These are phyloP conservation scores for Caenorhabditis macrosperma DNA, from an alignment of 2,888 invertebrate species.

Conservation along the genomic window DNA sequence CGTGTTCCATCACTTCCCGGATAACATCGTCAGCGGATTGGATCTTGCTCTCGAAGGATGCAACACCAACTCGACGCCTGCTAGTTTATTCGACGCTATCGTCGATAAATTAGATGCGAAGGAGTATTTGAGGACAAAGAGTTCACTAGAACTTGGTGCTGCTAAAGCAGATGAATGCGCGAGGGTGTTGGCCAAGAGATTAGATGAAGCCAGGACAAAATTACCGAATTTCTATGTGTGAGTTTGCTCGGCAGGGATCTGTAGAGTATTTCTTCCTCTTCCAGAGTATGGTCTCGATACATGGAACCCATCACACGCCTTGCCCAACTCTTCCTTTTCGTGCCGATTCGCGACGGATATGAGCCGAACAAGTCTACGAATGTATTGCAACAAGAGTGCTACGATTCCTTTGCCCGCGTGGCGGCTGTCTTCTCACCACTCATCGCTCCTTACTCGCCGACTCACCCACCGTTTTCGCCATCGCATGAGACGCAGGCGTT, in stretches of 20 bases:
- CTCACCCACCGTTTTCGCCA: slow-evolving; percentile 75
- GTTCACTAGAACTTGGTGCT: slow-evolving; percentile 39
- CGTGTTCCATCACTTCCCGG: slow-evolving; percentile 77
- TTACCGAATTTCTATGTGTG: slow-evolving; percentile 55
- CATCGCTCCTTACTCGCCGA: slow-evolving; percentile 70
- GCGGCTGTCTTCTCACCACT: slow-evolving; percentile 71
- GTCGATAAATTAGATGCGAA: slow-evolving; percentile 62
- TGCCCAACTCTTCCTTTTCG: slow-evolving; percentile 62
- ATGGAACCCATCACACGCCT: slow-evolving; percentile 57
- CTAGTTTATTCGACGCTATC: slow-evolving; percentile 64
- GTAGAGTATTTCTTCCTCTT: background rate
- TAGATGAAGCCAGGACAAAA: slow-evolving; percentile 61
- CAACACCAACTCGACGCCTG: slow-evolving; percentile 70
- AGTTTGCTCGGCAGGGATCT: background rate
- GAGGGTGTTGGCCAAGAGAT: slow-evolving; percentile 32
- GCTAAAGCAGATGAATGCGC: slow-evolving; percentile 59
- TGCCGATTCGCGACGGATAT: slow-evolving; percentile 61
- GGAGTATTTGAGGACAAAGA: slow-evolving; percentile 40
- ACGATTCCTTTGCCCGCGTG: slow-evolving; percentile 65
- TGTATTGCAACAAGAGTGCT: slow-evolving; percentile 65
- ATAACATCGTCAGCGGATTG: slow-evolving; percentile 73
- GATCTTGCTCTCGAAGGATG: slow-evolving; percentile 73
- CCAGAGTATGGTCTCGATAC: slow-evolving; percentile 59
- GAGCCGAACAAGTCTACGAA: slow-evolving; percentile 49
- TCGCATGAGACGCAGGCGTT: slow-evolving; percentile 67